Evolutionary conservation across 2,113 vertebrate species (phyloP).

Genomic region (Hippocampus abdominalis): DNA sequence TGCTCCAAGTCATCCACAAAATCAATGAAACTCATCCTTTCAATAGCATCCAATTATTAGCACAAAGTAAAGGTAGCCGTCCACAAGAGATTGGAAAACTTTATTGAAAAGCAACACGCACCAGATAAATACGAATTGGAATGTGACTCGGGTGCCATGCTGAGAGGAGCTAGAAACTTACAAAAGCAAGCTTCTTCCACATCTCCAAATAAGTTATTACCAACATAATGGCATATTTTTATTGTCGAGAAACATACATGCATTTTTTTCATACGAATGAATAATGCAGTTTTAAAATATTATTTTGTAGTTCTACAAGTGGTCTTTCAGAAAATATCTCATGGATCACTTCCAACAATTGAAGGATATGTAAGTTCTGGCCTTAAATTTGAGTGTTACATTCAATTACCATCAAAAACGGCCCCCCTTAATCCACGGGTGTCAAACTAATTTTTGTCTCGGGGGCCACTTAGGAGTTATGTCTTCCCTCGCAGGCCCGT

Average conservation of each 20-base stretch:
- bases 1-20: constrained; percentile 85
- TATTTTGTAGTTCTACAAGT: neutral
- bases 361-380: too few species aligned
- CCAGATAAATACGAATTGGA: constrained; percentile 79
- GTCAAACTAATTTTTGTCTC: too few species aligned
- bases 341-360: too few species aligned
- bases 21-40: constrained; percentile 99
- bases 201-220: neutral
- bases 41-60: constrained; percentile 98
- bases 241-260: neutral
- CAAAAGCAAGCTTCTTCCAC: neutral
- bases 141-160: constrained; percentile 64
- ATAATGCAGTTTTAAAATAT: neutral
- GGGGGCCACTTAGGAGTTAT: too few species aligned
- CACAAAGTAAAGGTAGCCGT: constrained; percentile 82
- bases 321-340: too few species aligned
- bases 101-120: constrained; percentile 80
- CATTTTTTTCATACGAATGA: neutral
- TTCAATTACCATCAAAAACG: too few species aligned
- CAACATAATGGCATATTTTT: neutral
- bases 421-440: too few species aligned
- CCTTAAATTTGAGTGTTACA: too few species aligned
- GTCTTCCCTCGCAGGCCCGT: too few species aligned
- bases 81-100: constrained; percentile 88
- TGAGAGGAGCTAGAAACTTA: constrained; percentile 23